phyloP scores from a whole-genome alignment of 2,797 vertebrate species.

The Mycteria americana region DNA sequence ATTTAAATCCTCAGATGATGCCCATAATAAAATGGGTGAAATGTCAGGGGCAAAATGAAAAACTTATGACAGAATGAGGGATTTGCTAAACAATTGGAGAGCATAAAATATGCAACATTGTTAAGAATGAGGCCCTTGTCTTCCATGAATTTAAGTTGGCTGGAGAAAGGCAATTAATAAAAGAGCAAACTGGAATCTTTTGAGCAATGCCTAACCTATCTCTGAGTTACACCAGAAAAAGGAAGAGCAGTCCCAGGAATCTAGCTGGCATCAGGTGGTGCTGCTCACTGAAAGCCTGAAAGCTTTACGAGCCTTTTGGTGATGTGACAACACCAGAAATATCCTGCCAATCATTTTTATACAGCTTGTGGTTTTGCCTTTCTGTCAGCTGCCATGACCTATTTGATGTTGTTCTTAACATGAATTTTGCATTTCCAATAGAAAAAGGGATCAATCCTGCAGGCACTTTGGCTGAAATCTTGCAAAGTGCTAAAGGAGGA shows the following conservation, averaged over 20 bases:
- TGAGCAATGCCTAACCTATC: neutral
- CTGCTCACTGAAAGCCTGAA: neutral
- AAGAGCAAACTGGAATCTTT: neutral
- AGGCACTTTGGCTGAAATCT: neutral
- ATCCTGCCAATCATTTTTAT: neutral
- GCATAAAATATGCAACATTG: neutral
- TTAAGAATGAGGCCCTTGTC: neutral
- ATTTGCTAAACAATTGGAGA: constrained; percentile 16
- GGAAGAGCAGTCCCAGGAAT: neutral
- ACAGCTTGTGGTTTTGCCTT: neutral
- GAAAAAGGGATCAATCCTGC: neutral
- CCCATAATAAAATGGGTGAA: neutral
- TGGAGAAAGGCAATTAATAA: neutral
- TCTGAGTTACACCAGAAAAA: neutral
- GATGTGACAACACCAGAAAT: neutral
- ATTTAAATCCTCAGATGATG: constrained; percentile 18
- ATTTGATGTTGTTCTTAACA: constrained; percentile 5
- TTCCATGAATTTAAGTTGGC: neutral
- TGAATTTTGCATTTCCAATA: neutral
- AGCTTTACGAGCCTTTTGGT: neutral
- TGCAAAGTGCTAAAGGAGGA: neutral
- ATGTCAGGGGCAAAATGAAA: neutral
- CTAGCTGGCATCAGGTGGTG: neutral
- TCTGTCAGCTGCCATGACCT: neutral
- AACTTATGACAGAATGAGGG: neutral